Conservation (phyloP, 64 coral and sea anemone genomes). For the Dendronephthya gigantea region DNA sequence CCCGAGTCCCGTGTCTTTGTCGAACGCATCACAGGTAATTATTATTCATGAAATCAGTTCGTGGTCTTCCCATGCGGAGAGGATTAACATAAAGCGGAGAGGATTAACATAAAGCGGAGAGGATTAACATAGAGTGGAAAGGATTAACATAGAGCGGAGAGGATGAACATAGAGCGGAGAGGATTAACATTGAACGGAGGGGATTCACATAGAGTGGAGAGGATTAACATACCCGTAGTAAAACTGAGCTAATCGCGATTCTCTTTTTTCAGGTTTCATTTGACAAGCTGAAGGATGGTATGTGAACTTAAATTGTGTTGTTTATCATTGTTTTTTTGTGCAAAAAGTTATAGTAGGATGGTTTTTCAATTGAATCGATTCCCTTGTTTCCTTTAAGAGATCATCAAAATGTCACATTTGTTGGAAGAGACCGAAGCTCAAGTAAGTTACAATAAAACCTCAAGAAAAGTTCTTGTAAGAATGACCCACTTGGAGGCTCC, state of each 20-base stretch:
- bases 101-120: too few species aligned
- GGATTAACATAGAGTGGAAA: too few species aligned
- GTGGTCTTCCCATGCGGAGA: background rate
- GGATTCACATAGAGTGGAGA: too few species aligned
- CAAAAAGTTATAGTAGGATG: background rate
- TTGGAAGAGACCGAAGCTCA: background rate
- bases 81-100: too few species aligned
- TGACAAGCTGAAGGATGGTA: constrained; percentile 21
- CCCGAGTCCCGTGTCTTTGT: background rate
- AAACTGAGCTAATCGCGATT: too few species aligned
- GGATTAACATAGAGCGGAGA: too few species aligned
- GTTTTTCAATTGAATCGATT: background rate
- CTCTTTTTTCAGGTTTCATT: constrained; percentile 32
- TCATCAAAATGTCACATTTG: background rate
- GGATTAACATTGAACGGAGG: too few species aligned
- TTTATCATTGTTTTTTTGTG: background rate
- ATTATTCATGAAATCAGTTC: background rate
- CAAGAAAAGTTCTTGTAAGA: too few species aligned
- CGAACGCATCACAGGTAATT: background rate
- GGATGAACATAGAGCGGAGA: too few species aligned
- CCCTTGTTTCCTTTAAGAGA: background rate
- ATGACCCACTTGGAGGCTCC: too few species aligned
- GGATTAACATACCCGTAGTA: too few species aligned
- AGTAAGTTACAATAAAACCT: background rate
- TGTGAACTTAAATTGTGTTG: background rate